Evolutionary conservation across 2,888 invertebrate genomes (phyloP).

Genomic region (Agrilus biguttatus): DNA sequence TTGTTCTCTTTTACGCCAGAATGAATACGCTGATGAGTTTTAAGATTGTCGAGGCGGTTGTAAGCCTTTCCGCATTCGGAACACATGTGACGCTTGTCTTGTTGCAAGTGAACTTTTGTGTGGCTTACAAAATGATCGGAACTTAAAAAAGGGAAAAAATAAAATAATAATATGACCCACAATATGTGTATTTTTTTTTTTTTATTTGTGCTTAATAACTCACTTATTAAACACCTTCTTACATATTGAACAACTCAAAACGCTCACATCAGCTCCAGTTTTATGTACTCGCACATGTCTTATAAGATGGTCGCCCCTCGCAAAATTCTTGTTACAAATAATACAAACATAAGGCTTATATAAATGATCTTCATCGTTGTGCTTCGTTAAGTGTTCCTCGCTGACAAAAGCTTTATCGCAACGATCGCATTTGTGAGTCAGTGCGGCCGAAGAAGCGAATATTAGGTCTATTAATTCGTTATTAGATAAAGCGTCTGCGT

Average conservation of each 20-base stretch:
- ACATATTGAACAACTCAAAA: constrained; percentile 30
- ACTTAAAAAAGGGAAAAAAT: constrained; percentile 26
- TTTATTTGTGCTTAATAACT: not conserved
- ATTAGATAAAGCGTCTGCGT: too few relatives aligned
- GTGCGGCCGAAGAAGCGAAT: not conserved
- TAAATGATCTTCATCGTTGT: constrained; percentile 28
- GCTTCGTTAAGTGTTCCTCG: constrained; percentile 24
- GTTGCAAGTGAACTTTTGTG: constrained; percentile 41
- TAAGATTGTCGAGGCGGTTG: constrained; percentile 34
- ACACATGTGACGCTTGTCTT: constrained; percentile 38
- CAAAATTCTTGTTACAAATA: constrained; percentile 28
- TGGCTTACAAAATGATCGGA: constrained; percentile 50
- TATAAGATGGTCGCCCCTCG: constrained; percentile 31
- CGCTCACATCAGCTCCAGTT: constrained; percentile 17
- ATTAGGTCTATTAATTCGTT: too few relatives aligned
- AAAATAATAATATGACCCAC: not conserved
- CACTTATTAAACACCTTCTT: constrained; percentile 26
- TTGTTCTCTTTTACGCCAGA: constrained; percentile 29
- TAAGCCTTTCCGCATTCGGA: constrained; percentile 49
- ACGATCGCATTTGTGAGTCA: constrained; percentile 27
- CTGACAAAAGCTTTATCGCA: constrained; percentile 29
- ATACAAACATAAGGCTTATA: constrained; percentile 31
- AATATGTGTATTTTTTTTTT: not conserved
- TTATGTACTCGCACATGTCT: constrained; percentile 29
- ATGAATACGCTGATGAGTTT: constrained; percentile 30